These are phyloP conservation scores for Ctena decussata DNA, from an alignment of 2,888 invertebrate species.

Conservation along the genomic window DNA sequence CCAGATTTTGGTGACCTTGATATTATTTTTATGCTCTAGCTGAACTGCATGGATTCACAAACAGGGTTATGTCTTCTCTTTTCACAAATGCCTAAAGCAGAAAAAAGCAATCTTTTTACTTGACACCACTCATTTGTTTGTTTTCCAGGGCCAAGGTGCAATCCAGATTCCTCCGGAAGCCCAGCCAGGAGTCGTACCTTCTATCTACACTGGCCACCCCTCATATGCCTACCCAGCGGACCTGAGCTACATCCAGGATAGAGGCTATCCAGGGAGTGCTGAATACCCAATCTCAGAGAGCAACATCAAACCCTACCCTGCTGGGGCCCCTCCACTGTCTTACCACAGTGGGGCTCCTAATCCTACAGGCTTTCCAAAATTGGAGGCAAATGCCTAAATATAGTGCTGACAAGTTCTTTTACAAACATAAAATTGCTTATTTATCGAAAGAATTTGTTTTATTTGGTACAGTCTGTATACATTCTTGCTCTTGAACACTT, in stretches of 20 bases:
- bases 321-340: conserved; percentile 84
- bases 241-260: conserved; percentile 80
- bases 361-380: conserved; percentile 82
- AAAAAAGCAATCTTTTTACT: too few species aligned
- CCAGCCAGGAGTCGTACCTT: conserved; percentile 81
- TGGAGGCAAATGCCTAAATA: conserved; percentile 52
- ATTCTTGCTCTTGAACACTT: too few species aligned
- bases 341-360: conserved; percentile 83
- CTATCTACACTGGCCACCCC: conserved; percentile 86
- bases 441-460: too few species aligned
- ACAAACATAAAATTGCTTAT: too few species aligned
- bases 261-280: conserved; percentile 82
- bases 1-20: too few species aligned
- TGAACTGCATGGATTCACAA: too few species aligned
- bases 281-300: conserved; percentile 71
- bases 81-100: too few species aligned
- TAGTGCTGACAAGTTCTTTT: too few species aligned
- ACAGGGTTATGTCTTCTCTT: too few species aligned
- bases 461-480: too few species aligned
- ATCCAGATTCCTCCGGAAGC: conserved; percentile 83
- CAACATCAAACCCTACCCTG: conserved; percentile 75
- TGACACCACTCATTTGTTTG: not conserved
- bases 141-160: conserved; percentile 82
- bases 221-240: conserved; percentile 85
- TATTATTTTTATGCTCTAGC: too few species aligned